Percentiles rank a stretch among this genome's conserved stretches.
These are phyloP conservation scores for Xestia sexstrigata DNA, from an alignment of 2,888 invertebrate genomes.

Conservation along the genomic window DNA sequence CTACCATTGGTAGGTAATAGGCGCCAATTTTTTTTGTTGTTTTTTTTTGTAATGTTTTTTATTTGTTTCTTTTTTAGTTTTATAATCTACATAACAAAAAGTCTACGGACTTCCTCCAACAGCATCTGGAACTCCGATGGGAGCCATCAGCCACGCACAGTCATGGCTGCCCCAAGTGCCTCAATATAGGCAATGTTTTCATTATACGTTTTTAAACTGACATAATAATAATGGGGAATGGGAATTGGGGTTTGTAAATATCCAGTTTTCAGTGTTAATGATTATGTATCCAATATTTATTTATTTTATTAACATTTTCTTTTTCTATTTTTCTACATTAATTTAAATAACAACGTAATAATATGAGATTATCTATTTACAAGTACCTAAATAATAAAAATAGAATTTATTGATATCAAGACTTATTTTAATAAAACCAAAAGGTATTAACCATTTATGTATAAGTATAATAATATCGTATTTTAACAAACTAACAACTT, in stretches of 20 bases:
- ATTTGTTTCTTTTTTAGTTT: conserved; percentile 30
- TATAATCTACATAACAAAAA: not conserved
- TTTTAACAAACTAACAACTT: not conserved
- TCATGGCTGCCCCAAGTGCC: not conserved
- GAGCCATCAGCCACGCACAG: not conserved
- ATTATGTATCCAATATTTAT: not conserved
- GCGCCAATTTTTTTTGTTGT: not conserved
- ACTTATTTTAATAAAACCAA: not conserved
- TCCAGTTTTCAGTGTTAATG: no score
- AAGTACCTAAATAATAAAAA: not conserved
- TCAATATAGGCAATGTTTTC: conserved; percentile 21
- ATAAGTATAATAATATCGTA: no score
- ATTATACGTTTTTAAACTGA: not conserved
- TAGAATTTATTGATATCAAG: no score
- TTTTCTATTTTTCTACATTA: not conserved
- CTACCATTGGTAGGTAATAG: no score
- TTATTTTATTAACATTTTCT: not conserved
- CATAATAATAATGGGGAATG: not conserved
- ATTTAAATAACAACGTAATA: not conserved
- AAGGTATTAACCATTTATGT: not conserved
- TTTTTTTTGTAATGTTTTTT: not conserved
- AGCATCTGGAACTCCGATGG: not conserved
- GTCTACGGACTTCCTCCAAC: not conserved
- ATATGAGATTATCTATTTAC: not conserved
- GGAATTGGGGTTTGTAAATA: not conserved